Evolutionary conservation across 2,888 invertebrate genomes (phyloP), one percentile per base, ranked within the genome.

Genomic region (Fragum whitleyi): DNA sequence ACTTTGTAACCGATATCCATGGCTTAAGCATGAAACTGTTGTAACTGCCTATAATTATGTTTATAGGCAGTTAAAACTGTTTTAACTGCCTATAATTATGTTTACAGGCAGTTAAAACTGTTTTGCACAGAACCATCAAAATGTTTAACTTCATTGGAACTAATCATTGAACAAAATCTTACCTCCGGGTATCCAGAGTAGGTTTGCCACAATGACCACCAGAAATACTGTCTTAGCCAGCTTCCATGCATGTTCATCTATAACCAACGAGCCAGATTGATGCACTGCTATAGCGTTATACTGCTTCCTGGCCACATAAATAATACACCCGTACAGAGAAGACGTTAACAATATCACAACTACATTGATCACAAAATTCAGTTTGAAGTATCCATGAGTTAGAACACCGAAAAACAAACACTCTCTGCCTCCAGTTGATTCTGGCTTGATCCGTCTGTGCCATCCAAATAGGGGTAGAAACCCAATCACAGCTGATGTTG

Each of bases 321-420:
- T 86, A 23, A 89, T 88, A 11, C 74, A 71, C n/a, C 57, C 32
- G 65, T 89, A 88, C 21, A 89, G 51, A 2, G 78, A 28, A 2
- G 83, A 23, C 69, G 86, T 88, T 0, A 77, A 59, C 2, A 74
- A 26, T 2, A 86, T 67, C 0, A 83, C 81, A 1, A 73, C 32
- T 7, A 79, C 53, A 53, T 85, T 83, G 21, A 86, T 28, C 6
- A 74, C 26, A 26, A 85, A 74, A 57, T 83, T 73, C 1, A 87
- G 26, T 47, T 77, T 72, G 21, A 86, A 70, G 57, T 86, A 89
- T 11, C 81, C 74, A 21, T 81, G 51, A 0, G 78, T 61, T 5
- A 88, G 42, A 0, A 87, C 80, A 1, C 84, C 86, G 74, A 88
- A 89, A 70, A 83, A 89, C 70, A 79, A 61, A 70, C 89, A 89